Conservation (phyloP, 2,888 invertebrate species). For the Pyrgus malvae region DNA sequence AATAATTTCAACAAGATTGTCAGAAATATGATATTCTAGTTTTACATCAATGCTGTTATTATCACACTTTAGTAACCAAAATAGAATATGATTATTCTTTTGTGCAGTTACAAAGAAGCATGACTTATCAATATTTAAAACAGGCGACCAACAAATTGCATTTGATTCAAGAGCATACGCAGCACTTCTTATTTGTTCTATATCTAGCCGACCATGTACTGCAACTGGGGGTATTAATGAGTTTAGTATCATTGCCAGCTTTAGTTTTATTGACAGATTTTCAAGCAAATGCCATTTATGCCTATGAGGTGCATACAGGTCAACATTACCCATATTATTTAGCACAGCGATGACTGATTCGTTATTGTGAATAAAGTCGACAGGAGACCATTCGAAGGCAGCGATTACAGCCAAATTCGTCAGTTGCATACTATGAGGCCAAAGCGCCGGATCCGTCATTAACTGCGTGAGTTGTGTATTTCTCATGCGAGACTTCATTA, state of each 20-base stretch:
- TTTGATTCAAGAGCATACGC: constrained; percentile 49
- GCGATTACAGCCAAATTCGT: constrained; percentile 50
- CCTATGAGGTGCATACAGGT: constrained; percentile 45
- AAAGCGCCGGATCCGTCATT: constrained; percentile 57
- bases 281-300: constrained; percentile 46
- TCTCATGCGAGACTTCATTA: constrained; percentile 44
- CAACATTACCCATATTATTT: constrained; percentile 63
- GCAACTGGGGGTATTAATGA: not conserved
- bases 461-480: constrained; percentile 60
- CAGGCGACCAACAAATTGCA: constrained; percentile 58
- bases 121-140: constrained; percentile 42
- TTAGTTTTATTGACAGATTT: constrained; percentile 45
- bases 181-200: constrained; percentile 47
- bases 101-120: constrained; percentile 64
- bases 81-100: constrained; percentile 52
- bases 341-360: constrained; percentile 53
- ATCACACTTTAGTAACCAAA: constrained; percentile 52
- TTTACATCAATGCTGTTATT: constrained; percentile 36
- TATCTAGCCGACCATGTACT: constrained; percentile 35
- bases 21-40: constrained; percentile 39
- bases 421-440: constrained; percentile 60
- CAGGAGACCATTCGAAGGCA: constrained; percentile 59
- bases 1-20: constrained; percentile 46
- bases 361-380: constrained; percentile 43
- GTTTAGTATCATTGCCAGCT: constrained; percentile 3